Base-by-base conservation (phyloP, 53 echinoderm and acorn worm species). In the Paelopatides confundens region DNA sequence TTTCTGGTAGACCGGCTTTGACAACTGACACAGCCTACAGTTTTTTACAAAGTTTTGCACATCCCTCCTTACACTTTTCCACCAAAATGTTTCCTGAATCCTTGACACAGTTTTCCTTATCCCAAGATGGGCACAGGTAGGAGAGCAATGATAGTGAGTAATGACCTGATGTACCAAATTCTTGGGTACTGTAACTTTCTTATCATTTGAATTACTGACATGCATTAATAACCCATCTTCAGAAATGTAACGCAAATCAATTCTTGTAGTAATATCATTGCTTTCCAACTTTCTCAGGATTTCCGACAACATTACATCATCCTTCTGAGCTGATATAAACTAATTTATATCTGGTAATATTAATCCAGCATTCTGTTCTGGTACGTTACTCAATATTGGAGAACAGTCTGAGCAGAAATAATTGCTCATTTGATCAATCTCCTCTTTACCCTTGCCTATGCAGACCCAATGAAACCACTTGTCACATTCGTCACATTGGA, bases 1-100 rank as follows among this genome's bases (percentile, higher is more conserved):
- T 51, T 82, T 86, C 9, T 71, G 86, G 62, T 89, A 89, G 0
- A 93, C 32, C 14, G 89, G 93, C 27, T 93, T 93, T 5, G 83
- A 81, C n/a, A 85, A 27, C 32, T 89, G 82, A 43, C 93, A 89
- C 0, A 35, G 63, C 3, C 69, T 38, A 30, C 93, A 89, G 5
- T 34, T 31, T 32, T 88, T 66, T 27, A 89, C 62, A 70, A 92
- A 89, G 2, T 29, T 62, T 18, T 74, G 71, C 21, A 89, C 65
- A 3, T 71, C 63, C 3, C 15, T 15, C 5, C 50, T 71, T 37
- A 39, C 7, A 7, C 49, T 62, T 2, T 62, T 71, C 85, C 85
- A 85, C 90, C 85, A 89, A 43, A 58, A 63, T 33, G 29, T 54
- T 21, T 62, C 63, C 48, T 62, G 49, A 15, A 82, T 62, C 7